Evolutionary conservation across 2,888 invertebrate species (phyloP).

Genomic region (Didymodactylos carnosus): DNA sequence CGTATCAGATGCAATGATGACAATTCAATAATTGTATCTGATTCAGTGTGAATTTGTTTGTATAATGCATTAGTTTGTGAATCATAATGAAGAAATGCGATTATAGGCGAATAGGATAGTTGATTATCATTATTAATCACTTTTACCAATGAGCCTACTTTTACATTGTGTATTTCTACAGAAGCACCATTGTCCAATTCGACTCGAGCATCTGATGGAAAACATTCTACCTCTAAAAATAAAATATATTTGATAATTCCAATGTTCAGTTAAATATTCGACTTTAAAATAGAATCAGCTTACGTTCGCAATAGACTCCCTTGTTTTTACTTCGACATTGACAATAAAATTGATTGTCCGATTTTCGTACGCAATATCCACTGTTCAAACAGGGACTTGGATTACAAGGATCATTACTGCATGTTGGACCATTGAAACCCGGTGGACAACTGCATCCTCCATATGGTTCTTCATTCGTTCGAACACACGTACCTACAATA

Average conservation of each 20-base stretch:
- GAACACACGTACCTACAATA: background rate
- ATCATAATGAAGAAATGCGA: constrained; percentile 8
- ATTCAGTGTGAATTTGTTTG: background rate
- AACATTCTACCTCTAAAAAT: constrained; percentile 7
- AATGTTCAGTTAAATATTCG: background rate
- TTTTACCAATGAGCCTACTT: background rate
- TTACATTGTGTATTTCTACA: background rate
- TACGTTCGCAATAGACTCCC: background rate
- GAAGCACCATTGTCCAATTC: background rate
- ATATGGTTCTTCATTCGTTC: background rate
- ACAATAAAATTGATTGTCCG: background rate
- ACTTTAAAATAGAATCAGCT: background rate
- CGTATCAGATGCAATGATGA: constrained; percentile 7
- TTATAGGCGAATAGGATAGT: background rate
- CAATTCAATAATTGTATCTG: background rate
- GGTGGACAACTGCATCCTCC: background rate
- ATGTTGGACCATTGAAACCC: background rate
- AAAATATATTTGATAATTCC: background rate
- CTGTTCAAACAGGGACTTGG: background rate
- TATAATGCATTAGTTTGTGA: background rate
- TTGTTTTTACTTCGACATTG: background rate
- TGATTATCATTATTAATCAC: background rate
- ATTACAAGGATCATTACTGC: background rate
- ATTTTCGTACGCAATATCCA: background rate
- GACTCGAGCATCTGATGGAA: constrained; percentile 3